A percentile compares a stretch with the other conserved stretches of the same genome.
Evolutionary conservation across 2,113 vertebrate genomes (phyloP).

Genomic region (Tragelaphus strepsiceros): DNA sequence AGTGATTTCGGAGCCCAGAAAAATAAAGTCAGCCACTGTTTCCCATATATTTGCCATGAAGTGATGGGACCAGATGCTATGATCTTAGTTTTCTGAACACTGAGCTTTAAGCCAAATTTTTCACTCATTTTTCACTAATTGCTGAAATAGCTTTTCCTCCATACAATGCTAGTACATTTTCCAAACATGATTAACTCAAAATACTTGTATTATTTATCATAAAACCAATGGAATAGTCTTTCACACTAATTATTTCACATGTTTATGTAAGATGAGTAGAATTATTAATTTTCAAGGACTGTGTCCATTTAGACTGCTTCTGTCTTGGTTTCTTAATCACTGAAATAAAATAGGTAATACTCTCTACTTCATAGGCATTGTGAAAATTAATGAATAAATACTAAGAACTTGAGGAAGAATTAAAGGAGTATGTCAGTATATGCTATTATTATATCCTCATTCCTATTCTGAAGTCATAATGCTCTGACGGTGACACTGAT

Average conservation of each 20-base stretch:
- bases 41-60: neutral
- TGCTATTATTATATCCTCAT: neutral
- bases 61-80: neutral
- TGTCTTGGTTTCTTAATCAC: neutral
- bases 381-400: constrained; percentile 19
- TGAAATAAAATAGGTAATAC: neutral
- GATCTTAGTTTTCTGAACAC: neutral
- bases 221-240: neutral
- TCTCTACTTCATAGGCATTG: neutral
- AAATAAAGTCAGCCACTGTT: neutral
- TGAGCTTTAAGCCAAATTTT: neutral
- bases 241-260: neutral
- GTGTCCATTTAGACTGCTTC: neutral
- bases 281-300: neutral
- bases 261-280: neutral
- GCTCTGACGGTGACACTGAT: neutral
- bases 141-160: neutral
- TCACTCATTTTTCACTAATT: neutral
- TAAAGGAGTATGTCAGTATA: neutral
- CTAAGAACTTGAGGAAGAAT: neutral
- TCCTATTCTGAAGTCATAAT: constrained; percentile 31
- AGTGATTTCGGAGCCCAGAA: neutral
- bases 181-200: neutral
- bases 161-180: neutral
- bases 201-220: neutral